These are phyloP conservation scores for Labroides dimidiatus DNA, from an alignment of 2,797 vertebrate species.

Conservation along the genomic window DNA sequence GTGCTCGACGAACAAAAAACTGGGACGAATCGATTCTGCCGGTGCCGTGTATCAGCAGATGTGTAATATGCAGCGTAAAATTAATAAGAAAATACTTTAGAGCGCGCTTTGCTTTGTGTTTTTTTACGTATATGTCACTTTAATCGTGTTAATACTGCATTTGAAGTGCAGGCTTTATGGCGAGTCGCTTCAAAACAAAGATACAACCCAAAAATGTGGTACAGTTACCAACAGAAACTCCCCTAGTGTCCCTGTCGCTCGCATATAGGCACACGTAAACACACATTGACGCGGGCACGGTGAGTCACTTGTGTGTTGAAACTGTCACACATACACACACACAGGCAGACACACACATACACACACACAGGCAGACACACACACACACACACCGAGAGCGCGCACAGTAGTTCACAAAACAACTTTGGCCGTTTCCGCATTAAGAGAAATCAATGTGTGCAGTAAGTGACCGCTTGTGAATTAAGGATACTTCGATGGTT, in stretches of 20 bases:
- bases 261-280: not conserved
- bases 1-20: conserved; percentile 59
- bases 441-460: conserved; percentile 16
- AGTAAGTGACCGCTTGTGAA: not conserved
- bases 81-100: no score
- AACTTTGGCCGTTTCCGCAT: conserved; percentile 68
- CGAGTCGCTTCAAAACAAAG: not conserved
- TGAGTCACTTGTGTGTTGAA: conserved; percentile 59
- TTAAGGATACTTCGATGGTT: not conserved
- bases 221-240: conserved; percentile 44
- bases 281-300: conserved; percentile 27
- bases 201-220: conserved; percentile 1
- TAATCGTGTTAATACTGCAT: not conserved
- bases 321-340: conserved; percentile 46
- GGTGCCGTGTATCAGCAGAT: not conserved
- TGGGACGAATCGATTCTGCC: conserved; percentile 41
- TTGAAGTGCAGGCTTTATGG: not conserved
- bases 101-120: not conserved
- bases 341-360: not conserved
- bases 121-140: no score
- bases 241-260: not conserved
- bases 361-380: conserved; percentile 39
- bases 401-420: conserved; percentile 74
- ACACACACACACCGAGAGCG: conserved; percentile 52
- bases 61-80: not conserved